A percentile compares a stretch with the other conserved stretches of the same genome.
Evolutionary conservation across 2,113 vertebrate species (phyloP).

Genomic region (Cyrtonyx montezumae): DNA sequence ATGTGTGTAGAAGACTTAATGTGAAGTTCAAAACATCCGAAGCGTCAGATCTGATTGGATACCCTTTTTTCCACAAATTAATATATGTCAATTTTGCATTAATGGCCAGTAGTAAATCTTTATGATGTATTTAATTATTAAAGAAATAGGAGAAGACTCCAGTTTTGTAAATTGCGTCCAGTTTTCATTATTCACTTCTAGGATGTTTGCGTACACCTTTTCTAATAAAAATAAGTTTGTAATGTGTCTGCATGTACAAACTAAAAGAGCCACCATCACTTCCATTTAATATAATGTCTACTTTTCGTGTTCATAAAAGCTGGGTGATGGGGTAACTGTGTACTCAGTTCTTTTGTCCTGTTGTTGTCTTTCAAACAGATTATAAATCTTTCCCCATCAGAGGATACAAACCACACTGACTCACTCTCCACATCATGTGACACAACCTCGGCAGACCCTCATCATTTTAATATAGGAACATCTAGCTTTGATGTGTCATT

Average conservation of each 20-base stretch:
- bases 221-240: neutral
- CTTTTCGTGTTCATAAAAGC: neutral
- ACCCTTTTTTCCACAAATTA: neutral
- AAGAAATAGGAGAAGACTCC: neutral
- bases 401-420: constrained; percentile 85
- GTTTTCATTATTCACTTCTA: neutral
- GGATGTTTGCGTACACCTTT: neutral
- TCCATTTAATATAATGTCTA: neutral
- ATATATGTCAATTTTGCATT: neutral
- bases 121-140: neutral
- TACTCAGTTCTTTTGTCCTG: neutral
- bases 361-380: constrained; percentile 81
- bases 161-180: neutral
- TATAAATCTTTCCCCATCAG: constrained; percentile 88
- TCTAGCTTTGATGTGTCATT: constrained; percentile 85
- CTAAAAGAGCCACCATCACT: neutral
- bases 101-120: neutral
- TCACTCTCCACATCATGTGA: constrained; percentile 82
- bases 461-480: constrained; percentile 82
- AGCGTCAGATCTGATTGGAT: neutral
- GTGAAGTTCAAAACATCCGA: neutral
- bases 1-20: neutral
- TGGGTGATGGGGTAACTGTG: neutral
- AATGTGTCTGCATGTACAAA: neutral
- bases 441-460: constrained; percentile 77